Evolutionary conservation across 1,140 invertebrate genomes (phyloP).

Genomic region (Cydia fagiglandana): DNA sequence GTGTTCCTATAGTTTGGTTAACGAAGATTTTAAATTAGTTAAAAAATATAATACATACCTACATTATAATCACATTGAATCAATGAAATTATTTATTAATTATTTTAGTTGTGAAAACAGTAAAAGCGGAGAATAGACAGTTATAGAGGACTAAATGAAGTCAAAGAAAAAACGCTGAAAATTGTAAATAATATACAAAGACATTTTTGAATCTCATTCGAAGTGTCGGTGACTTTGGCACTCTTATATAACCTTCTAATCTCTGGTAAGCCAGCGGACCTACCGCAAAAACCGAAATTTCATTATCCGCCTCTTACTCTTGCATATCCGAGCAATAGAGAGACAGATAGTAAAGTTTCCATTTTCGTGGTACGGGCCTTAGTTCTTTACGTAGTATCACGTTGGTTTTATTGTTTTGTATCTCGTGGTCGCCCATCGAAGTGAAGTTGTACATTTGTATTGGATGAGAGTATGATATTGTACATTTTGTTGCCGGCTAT

Average conservation of each 20-base stretch:
- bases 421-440: neutral
- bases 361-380: neutral
- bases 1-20: neutral
- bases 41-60: too few species aligned
- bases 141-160: neutral
- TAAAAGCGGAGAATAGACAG: neutral
- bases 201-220: neutral
- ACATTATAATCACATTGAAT: neutral
- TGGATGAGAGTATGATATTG: conserved; percentile 19
- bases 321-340: too few species aligned
- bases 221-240: neutral
- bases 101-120: neutral
- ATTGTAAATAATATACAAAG: neutral
- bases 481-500: conserved; percentile 62
- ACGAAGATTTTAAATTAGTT: neutral
- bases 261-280: neutral
- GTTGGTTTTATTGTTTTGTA: neutral
- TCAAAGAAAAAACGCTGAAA: too few species aligned
- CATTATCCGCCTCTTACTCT: too few species aligned
- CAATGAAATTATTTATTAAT: neutral
- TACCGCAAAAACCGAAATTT: too few species aligned
- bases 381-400: neutral
- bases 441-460: conserved; percentile 23
- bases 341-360: too few species aligned
- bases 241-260: neutral